Conservation (phyloP, 2,113 vertebrate genomes). For the Leptobrachium leishanense region DNA sequence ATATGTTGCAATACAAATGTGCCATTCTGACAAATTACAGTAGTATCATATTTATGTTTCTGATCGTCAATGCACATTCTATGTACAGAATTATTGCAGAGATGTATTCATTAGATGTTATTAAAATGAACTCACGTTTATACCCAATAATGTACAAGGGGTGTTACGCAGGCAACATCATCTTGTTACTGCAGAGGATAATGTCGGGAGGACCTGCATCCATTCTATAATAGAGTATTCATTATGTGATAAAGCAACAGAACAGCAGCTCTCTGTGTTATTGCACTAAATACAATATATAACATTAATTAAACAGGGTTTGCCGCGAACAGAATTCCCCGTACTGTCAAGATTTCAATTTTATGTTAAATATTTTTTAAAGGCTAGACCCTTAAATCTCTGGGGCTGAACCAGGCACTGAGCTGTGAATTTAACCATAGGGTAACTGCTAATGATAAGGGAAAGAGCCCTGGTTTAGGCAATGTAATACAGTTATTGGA, state of each 20-base stretch:
- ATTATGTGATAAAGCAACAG: slow-evolving; percentile 58
- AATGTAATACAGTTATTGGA: slow-evolving; percentile 81
- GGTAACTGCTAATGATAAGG: slow-evolving; percentile 91
- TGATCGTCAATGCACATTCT: too few relatives aligned
- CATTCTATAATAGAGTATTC: background rate
- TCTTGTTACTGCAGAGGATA: too few relatives aligned
- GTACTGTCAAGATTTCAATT: slow-evolving; percentile 86
- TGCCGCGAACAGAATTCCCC: slow-evolving; percentile 77
- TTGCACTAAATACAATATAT: slow-evolving; percentile 67
- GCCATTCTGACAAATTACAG: too few relatives aligned
- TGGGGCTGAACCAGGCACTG: slow-evolving; percentile 81
- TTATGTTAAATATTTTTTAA: slow-evolving; percentile 93
- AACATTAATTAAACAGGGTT: slow-evolving; percentile 85
- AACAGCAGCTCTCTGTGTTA: slow-evolving; percentile 64
- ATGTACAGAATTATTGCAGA: too few relatives aligned
- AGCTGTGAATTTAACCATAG: slow-evolving; percentile 89
- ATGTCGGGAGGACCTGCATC: too few relatives aligned
- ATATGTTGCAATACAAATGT: too few relatives aligned
- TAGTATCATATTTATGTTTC: too few relatives aligned
- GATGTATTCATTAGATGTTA: too few relatives aligned
- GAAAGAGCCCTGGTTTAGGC: slow-evolving; percentile 77
- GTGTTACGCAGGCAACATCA: too few relatives aligned
- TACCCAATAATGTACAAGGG: too few relatives aligned
- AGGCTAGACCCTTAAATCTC: slow-evolving; percentile 90
- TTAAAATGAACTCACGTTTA: too few relatives aligned